Evolutionary conservation across 53 echinoderm and acorn worm genomes (phyloP), one percentile per base, ranked within the genome.

Genomic region (Actinopyga echinites): DNA sequence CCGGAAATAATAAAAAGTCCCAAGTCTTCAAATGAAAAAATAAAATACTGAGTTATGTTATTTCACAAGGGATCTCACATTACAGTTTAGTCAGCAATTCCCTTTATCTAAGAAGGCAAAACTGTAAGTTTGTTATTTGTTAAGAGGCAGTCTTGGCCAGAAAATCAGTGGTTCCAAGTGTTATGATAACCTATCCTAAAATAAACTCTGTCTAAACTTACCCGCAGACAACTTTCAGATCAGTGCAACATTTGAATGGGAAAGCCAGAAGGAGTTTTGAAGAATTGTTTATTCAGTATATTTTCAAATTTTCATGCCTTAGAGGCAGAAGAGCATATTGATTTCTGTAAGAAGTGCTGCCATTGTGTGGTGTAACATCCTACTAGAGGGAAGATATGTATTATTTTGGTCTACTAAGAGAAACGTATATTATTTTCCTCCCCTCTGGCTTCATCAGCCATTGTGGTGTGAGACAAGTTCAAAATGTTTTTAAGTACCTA

Each of bases 151-250:
- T 22, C 28, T 63, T 1, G 63, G 63, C 28, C n/a, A 30, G 63
- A n/a, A n/a, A 63, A 63, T 63, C 63, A 71, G 21, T 23, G 71
- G 44, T 71, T 49, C 49, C 45, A 71, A 40, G 26, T 71, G 71
- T 71, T 71, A 25, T 71, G 71, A 71, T 71, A 71, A 69, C 63
- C 63, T 63, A 63, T 63, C 71, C 71, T 71, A 71, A 40, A 38
- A 38, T 71, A 71, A 71, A 44, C 45, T 42, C 43, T 23, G 1
- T 44, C 24, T 8, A 43, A 44, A 69, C 40, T 69, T 40, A 69
- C 19, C 69, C 66, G 33, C 20, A 12, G 63, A 28, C 5, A 22
- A 63, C 63, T 63, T 31, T 63, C 45, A 42, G 40, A 71, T 21
- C 38, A 71, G 71, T 49, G 13, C 17, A 49, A 49, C 49, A 49